Conservation (phyloP, 2,888 invertebrate genomes). For the Macaria liturata region DNA sequence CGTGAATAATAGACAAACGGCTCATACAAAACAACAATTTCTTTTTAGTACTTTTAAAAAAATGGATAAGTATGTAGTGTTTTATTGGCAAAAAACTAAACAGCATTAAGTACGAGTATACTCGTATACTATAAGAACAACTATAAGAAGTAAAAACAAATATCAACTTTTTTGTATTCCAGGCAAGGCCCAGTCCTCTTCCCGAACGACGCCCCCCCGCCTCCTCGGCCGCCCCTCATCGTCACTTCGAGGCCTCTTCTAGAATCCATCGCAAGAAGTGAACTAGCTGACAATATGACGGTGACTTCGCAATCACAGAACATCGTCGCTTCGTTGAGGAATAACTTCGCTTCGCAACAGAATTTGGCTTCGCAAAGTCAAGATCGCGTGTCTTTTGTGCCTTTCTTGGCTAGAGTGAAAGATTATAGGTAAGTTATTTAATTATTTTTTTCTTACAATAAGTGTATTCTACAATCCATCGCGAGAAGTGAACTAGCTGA, state of each 20-base stretch:
- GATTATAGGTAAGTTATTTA: slow-evolving; percentile 39
- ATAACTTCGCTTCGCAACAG: background rate
- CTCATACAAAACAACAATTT: too few species aligned
- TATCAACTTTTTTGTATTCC: slow-evolving; percentile 31
- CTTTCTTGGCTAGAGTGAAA: slow-evolving; percentile 45
- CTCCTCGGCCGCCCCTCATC: slow-evolving; percentile 64
- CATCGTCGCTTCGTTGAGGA: background rate
- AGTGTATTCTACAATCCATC: slow-evolving; percentile 59
- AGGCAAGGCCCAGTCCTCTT: slow-evolving; percentile 77
- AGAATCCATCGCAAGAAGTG: slow-evolving; percentile 68
- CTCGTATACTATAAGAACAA: too few species aligned
- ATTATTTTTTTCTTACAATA: background rate
- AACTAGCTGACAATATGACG: slow-evolving; percentile 56
- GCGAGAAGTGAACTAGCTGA: slow-evolving; percentile 62
- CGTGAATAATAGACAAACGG: too few species aligned
- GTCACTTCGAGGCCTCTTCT: slow-evolving; percentile 70
- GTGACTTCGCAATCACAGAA: slow-evolving; percentile 43
- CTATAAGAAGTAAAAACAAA: too few species aligned
- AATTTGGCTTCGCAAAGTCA: slow-evolving; percentile 44
- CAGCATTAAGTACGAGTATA: too few species aligned
- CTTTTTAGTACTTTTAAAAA: too few species aligned
- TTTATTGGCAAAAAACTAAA: too few species aligned
- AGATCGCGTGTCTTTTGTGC: slow-evolving; percentile 43
- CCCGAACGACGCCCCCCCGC: slow-evolving; percentile 65
- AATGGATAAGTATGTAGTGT: too few species aligned